These are phyloP conservation scores for Andrena trimmerana DNA, from an alignment of 2,888 invertebrate species.

Conservation along the genomic window DNA sequence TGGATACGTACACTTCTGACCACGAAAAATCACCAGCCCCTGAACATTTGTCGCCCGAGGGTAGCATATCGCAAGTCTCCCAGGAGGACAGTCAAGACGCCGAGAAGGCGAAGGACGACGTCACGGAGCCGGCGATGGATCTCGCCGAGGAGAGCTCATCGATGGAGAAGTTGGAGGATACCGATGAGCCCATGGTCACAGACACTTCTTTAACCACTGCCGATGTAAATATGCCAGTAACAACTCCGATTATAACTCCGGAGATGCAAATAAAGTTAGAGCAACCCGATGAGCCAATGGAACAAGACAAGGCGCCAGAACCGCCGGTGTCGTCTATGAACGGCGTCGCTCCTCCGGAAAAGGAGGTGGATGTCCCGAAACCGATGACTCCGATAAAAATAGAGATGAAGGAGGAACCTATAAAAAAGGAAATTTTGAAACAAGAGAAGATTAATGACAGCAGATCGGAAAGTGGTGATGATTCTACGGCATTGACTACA, in stretches of 20 bases:
- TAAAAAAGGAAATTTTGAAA: constrained; percentile 70
- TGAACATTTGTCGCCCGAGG: constrained; percentile 58
- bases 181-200: constrained; percentile 71
- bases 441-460: constrained; percentile 82
- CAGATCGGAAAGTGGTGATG: constrained; percentile 86
- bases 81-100: constrained; percentile 65
- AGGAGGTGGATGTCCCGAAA: constrained; percentile 71
- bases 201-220: constrained; percentile 51
- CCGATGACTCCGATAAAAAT: constrained; percentile 63
- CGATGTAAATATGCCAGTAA: constrained; percentile 60
- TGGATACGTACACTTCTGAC: constrained; percentile 50
- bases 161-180: constrained; percentile 58
- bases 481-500: constrained; percentile 90
- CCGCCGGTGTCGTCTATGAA: constrained; percentile 71
- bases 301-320: constrained; percentile 61
- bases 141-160: constrained; percentile 57
- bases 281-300: constrained; percentile 62
- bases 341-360: constrained; percentile 71
- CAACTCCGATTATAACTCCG: constrained; percentile 72
- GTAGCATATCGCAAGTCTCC: constrained; percentile 56
- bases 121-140: constrained; percentile 51
- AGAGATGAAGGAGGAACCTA: constrained; percentile 71
- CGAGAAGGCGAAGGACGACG: constrained; percentile 57
- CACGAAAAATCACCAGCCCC: constrained; percentile 54
- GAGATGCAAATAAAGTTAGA: constrained; percentile 68